A percentile compares a stretch with the other conserved stretches of the same genome.
These are phyloP conservation scores for Acanthurus lineatus DNA, from an alignment of 2,797 vertebrate genomes.

Conservation along the genomic window DNA sequence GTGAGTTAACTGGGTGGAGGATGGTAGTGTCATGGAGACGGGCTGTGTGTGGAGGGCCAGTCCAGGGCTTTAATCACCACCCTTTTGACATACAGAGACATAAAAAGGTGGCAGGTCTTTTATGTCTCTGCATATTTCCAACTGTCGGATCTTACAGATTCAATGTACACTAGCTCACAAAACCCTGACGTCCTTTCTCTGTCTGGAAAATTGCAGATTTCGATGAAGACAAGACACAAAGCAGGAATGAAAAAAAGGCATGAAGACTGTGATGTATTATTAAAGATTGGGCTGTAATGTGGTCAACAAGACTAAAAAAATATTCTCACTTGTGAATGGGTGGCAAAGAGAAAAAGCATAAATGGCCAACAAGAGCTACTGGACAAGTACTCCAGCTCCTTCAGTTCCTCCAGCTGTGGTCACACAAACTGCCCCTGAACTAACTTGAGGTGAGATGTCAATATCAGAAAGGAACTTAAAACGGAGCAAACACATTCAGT, in stretches of 20 bases:
- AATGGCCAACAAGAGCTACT: conserved; percentile 47
- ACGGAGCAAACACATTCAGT: conserved; percentile 42
- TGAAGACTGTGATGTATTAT: conserved; percentile 6
- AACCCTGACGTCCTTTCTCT: conserved; percentile 25
- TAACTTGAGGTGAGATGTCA: conserved; percentile 7
- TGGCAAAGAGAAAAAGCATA: conserved; percentile 18
- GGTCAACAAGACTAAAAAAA: conserved; percentile 29
- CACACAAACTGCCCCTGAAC: conserved; percentile 15
- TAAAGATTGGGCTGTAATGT: conserved; percentile 12
- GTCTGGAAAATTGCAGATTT: conserved; percentile 57
- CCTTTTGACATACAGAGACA: conserved; percentile 36
- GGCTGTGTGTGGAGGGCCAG: conserved; percentile 10
- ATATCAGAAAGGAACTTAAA: conserved; percentile 26
- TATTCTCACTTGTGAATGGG: conserved; percentile 32
- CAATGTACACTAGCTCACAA: conserved; percentile 41
- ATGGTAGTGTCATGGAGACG: conserved; percentile 20
- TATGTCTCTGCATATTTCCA: conserved; percentile 9
- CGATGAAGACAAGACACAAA: conserved; percentile 50
- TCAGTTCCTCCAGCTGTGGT: conserved; percentile 36
- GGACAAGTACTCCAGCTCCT: conserved; percentile 33
- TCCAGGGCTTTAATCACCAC: conserved; percentile 18
- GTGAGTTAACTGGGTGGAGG: conserved; percentile 1
- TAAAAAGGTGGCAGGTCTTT: neutral
- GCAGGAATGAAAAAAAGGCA: conserved; percentile 58
- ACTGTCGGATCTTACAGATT: conserved; percentile 37